Conservation (phyloP, 2,113 vertebrate species). For the Carlito syrichta region DNA sequence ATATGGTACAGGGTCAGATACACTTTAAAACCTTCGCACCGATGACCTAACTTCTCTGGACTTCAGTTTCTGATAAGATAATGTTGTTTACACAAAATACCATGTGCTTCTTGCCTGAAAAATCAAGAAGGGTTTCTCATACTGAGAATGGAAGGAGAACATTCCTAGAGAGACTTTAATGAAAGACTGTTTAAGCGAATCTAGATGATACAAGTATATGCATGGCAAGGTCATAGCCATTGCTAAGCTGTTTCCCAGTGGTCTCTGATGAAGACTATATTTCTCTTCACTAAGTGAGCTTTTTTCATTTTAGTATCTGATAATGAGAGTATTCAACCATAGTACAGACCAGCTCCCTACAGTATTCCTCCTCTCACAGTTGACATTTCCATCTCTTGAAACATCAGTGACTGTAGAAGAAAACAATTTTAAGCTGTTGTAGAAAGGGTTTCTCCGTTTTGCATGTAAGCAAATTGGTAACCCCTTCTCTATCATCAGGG, state of each 20-base stretch:
- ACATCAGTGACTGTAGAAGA: background rate
- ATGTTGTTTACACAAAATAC: background rate
- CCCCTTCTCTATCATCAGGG: background rate
- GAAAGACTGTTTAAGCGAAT: background rate
- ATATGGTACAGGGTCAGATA: background rate
- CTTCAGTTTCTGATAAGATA: conserved; percentile 50
- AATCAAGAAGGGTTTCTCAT: background rate
- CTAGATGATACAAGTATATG: background rate
- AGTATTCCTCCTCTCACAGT: background rate
- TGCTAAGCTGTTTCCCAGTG: background rate
- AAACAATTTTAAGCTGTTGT: background rate
- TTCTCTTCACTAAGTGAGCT: conserved; percentile 41
- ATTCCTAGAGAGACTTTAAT: background rate
- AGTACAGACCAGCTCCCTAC: background rate
- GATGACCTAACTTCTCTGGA: conserved; percentile 23
- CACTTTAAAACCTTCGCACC: background rate
- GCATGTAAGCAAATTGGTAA: background rate
- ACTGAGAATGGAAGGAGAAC: background rate
- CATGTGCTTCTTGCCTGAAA: background rate
- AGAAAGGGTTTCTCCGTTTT: background rate
- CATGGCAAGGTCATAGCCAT: background rate
- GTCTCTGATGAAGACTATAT: background rate
- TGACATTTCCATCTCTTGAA: conserved; percentile 12
- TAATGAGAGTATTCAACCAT: background rate
- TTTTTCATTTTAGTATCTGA: conserved; percentile 7